Evolutionary conservation across 2,797 vertebrate genomes (phyloP).

Genomic region (Benthosema pterotum): DNA sequence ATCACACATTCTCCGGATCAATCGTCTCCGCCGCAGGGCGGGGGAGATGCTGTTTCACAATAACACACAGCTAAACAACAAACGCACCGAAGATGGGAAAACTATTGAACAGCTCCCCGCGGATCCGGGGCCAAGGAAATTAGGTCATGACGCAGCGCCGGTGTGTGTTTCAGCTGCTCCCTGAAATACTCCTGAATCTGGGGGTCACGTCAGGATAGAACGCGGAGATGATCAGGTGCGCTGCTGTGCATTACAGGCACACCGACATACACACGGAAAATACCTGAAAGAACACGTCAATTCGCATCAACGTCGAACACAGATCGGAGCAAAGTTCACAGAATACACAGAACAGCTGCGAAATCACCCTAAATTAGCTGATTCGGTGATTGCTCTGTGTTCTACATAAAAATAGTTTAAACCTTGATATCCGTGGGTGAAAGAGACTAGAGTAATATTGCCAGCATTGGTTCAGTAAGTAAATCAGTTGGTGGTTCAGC

Average conservation of each 20-base stretch:
- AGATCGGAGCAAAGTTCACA: not conserved
- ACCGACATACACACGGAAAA: not conserved
- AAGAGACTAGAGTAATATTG: no score
- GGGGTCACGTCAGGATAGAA: slow-evolving; percentile 60
- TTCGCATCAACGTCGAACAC: slow-evolving; percentile 28
- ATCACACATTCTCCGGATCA: slow-evolving; percentile 68
- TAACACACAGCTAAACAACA: slow-evolving; percentile 37
- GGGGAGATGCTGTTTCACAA: slow-evolving; percentile 19
- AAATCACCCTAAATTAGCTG: slow-evolving; percentile 29
- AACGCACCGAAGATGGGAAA: slow-evolving; percentile 50
- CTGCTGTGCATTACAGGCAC: not conserved
- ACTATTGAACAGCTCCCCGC: slow-evolving; percentile 59
- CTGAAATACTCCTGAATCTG: slow-evolving; percentile 41
- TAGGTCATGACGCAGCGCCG: slow-evolving; percentile 66
- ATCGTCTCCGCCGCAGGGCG: slow-evolving; percentile 49
- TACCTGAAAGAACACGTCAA: slow-evolving; percentile 7
- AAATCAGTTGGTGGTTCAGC: slow-evolving; percentile 32
- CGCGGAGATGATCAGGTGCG: no score
- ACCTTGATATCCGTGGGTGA: slow-evolving; percentile 42
- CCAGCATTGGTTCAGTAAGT: slow-evolving; percentile 23
- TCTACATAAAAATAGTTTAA: slow-evolving; percentile 47
- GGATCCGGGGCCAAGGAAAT: slow-evolving; percentile 58
- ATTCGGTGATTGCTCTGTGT: slow-evolving; percentile 38
- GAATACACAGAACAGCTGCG: not conserved
- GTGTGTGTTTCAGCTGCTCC: slow-evolving; percentile 56